Evolutionary conservation across 2,797 vertebrate genomes (phyloP).

Genomic region (Chloroceryle inda): DNA sequence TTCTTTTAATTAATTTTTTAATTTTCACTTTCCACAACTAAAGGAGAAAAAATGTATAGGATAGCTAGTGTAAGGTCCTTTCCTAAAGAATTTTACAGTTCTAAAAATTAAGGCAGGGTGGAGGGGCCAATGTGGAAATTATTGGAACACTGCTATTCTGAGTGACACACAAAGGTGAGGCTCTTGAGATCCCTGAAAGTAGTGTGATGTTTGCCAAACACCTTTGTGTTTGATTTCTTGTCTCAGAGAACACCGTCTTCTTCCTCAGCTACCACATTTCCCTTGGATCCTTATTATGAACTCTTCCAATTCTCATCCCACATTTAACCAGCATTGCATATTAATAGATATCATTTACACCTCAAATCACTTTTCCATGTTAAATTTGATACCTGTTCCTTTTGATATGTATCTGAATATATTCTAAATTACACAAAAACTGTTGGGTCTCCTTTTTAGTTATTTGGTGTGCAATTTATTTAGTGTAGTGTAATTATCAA

Average conservation of each 20-base stretch:
- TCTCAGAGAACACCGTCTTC: not conserved
- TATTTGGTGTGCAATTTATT: not conserved
- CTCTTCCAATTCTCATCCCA: not conserved
- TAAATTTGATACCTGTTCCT: not conserved
- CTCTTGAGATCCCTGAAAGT: not conserved
- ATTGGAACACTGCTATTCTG: not conserved
- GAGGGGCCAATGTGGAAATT: rapidly evolving
- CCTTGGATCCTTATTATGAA: not conserved
- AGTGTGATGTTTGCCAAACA: not conserved
- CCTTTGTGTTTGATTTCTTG: not conserved
- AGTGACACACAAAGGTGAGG: not conserved
- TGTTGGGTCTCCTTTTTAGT: not conserved
- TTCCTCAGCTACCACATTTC: not conserved
- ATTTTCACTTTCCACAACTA: not conserved
- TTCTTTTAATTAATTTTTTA: no score
- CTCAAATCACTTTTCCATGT: not conserved
- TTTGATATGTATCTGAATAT: not conserved
- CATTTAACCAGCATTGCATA: not conserved
- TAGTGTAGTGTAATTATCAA: not conserved
- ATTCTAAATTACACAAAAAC: not conserved
- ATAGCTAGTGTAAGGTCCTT: not conserved
- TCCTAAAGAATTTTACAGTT: not conserved
- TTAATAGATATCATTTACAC: constrained; percentile 1
- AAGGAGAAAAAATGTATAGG: not conserved
- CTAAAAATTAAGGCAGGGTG: rapidly evolving